Percentiles rank a stretch among this genome's conserved stretches.
Evolutionary conservation across 2,113 vertebrate genomes (phyloP).

Genomic region (Nicator chloris): DNA sequence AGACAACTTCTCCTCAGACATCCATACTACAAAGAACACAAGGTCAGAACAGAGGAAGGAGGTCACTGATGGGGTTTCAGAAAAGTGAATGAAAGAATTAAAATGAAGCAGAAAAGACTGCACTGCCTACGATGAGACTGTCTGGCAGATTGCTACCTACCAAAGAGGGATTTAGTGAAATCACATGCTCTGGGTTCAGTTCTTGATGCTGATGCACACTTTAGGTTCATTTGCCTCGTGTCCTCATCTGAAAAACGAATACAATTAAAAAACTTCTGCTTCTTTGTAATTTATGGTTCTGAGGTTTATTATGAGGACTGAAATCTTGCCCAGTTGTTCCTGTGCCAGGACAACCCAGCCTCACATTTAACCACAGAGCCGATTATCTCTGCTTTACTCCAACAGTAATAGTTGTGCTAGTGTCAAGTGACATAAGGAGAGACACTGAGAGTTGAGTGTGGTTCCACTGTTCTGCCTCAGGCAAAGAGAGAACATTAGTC

Average conservation of each 20-base stretch:
- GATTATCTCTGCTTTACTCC: not conserved
- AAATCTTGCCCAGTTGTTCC: not conserved
- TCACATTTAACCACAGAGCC: not conserved
- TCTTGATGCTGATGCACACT: not conserved
- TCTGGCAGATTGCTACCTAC: not conserved
- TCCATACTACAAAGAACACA: not conserved
- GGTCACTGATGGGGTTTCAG: not conserved
- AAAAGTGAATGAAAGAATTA: not conserved
- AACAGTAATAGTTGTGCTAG: not conserved
- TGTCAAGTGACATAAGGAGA: not conserved
- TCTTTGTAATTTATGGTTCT: not conserved
- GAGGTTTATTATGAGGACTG: not conserved
- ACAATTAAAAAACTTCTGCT: not conserved
- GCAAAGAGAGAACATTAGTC: not conserved
- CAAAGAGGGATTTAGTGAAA: not conserved
- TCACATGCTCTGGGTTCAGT: not conserved
- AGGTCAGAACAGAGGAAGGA: not conserved
- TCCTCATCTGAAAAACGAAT: not conserved
- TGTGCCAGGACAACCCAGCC: not conserved
- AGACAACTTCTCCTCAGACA: not conserved
- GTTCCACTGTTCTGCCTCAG: not conserved
- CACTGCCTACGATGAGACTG: not conserved
- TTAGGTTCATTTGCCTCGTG: not conserved
- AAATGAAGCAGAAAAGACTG: not conserved
- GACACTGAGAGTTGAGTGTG: not conserved